Evolutionary conservation across 2,113 vertebrate species (phyloP).

Genomic region (Psophia crepitans): DNA sequence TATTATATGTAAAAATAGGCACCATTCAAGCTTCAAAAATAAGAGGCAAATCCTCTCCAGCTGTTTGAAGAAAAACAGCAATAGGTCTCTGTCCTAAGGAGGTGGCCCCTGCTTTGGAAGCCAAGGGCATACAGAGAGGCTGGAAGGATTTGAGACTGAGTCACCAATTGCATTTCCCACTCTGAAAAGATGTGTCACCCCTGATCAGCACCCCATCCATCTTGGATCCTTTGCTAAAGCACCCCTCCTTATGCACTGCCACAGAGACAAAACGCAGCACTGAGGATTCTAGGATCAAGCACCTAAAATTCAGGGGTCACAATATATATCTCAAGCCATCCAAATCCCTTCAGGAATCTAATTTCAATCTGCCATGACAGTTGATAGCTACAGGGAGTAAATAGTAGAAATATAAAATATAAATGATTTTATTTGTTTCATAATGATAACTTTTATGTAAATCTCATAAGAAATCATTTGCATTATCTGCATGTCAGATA

Average conservation of each 20-base stretch:
- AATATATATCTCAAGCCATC: neutral
- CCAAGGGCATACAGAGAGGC: too few species aligned
- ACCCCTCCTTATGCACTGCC: neutral
- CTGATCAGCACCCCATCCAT: neutral
- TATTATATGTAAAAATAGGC: neutral
- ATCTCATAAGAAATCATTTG: neutral
- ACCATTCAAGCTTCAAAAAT: neutral
- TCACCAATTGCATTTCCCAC: neutral
- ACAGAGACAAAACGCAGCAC: neutral
- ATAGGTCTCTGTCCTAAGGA: neutral
- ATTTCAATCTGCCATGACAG: neutral
- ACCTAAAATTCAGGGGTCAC: neutral
- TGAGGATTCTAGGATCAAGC: neutral
- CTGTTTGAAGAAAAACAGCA: neutral
- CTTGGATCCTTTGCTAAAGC: neutral
- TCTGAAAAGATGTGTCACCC: accelerated
- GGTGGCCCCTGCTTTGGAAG: neutral
- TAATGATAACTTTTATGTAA: neutral
- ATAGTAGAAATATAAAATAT: neutral
- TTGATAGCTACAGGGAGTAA: neutral
- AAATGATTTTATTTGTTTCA: neutral
- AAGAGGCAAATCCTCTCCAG: neutral
- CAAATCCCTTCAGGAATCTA: neutral
- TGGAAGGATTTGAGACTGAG: neutral
- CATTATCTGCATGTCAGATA: neutral